phyloP scores from a whole-genome alignment of 2,888 invertebrate genomes.

The Campoplex capitator region DNA sequence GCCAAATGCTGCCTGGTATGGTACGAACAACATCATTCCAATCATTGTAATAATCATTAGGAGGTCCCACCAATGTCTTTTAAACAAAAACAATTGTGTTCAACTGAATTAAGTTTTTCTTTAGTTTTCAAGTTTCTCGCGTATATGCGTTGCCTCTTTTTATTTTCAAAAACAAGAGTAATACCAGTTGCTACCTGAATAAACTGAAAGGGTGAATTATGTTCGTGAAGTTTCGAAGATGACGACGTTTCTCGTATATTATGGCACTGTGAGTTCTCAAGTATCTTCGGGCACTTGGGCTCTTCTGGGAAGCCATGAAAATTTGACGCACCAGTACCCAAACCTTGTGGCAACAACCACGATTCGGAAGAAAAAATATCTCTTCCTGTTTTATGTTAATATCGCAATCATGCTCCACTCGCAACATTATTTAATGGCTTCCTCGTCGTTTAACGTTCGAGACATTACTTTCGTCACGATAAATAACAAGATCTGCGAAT shows the following conservation, averaged over 20 bases:
- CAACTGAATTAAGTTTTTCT: background rate
- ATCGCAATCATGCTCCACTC: conserved; percentile 76
- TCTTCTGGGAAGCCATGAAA: conserved; percentile 79
- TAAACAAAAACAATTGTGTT: conserved; percentile 54
- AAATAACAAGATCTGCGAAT: background rate
- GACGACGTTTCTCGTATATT: conserved; percentile 78
- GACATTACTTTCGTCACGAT: conserved; percentile 20
- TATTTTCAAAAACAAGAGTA: conserved; percentile 26
- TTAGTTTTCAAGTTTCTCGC: background rate
- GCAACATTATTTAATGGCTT: conserved; percentile 56
- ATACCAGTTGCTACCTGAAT: conserved; percentile 76
- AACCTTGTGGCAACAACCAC: conserved; percentile 67
- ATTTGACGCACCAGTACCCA: conserved; percentile 68
- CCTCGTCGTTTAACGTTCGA: conserved; percentile 29
- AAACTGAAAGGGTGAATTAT: conserved; percentile 82
- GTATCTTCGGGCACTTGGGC: conserved; percentile 78
- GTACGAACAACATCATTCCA: conserved; percentile 76
- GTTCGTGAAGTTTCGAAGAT: conserved; percentile 73
- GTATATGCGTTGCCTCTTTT: background rate
- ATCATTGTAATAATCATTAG: conserved; percentile 79
- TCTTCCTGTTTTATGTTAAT: conserved; percentile 72
- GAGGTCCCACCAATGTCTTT: conserved; percentile 81
- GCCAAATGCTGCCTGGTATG: conserved; percentile 80
- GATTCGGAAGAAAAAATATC: conserved; percentile 74
- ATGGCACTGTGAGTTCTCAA: conserved; percentile 80